phyloP scores from a whole-genome alignment of 2,113 vertebrate genomes.

The Apus apus region DNA sequence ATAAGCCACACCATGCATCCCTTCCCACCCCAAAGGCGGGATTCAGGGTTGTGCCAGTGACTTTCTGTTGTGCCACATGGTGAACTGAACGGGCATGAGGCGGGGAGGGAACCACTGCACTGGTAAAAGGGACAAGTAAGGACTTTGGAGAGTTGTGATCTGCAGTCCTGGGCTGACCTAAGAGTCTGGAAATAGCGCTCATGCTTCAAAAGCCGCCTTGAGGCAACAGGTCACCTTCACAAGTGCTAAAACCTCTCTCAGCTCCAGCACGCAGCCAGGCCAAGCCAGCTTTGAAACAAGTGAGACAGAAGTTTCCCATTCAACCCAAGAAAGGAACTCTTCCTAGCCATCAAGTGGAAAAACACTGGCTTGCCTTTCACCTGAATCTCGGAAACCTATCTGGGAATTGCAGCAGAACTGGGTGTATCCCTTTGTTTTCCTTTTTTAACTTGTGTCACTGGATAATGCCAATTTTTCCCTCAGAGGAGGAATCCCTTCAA shows the following conservation, averaged over 20 bases:
- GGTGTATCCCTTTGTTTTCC: conserved; percentile 46
- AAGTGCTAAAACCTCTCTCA: not conserved
- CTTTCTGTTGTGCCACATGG: not conserved
- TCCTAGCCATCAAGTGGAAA: conserved; percentile 7
- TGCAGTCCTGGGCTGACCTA: not conserved
- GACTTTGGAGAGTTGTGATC: not conserved
- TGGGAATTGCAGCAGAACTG: conserved; percentile 16
- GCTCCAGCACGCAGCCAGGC: not conserved
- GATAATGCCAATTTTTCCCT: conserved; percentile 27
- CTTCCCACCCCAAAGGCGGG: not conserved
- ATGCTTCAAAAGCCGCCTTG: not conserved
- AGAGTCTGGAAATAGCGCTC: conserved; percentile 1
- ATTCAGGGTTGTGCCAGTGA: not conserved
- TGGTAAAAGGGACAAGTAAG: not conserved
- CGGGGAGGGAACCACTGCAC: not conserved
- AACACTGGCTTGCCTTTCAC: conserved; percentile 27
- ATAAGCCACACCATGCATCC: not conserved
- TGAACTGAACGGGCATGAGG: not conserved
- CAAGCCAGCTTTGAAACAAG: conserved; percentile 12
- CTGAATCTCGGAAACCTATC: not conserved
- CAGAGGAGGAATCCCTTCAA: not conserved
- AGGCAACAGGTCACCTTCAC: not conserved
- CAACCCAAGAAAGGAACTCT: not conserved
- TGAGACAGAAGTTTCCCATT: not conserved
- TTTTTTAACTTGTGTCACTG: conserved; percentile 25